Base-by-base conservation (phyloP, 2,113 vertebrate genomes). In the Brachypodius melanocephalos region DNA sequence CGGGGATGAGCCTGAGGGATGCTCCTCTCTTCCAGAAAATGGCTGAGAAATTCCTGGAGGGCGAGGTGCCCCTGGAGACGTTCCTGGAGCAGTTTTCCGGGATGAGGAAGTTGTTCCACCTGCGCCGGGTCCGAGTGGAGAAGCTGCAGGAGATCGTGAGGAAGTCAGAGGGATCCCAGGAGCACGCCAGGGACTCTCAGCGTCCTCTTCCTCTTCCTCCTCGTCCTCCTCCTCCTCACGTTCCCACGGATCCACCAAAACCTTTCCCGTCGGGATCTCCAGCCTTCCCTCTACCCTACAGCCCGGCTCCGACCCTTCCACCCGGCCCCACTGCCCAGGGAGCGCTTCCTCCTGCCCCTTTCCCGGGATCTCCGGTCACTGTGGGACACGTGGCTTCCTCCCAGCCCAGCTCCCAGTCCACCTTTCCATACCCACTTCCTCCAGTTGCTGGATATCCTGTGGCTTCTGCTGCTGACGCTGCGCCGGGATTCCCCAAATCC, bases 1-100 rank as follows among this genome's bases (percentile, higher is more conserved):
- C 68, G 16, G 45, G 46, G 21, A 26, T 68, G 61, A 55, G 20
- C 49, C 72, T 0, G 0, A 5, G 5, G 17, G 17, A 6, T 63
- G 12, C 62, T 89, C 18, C 15, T 94, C 29, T 75, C 66, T 85
- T 93, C 32, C 92, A 99, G 99, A 96, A 97, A 84, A 97, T 99
- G 95, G 99, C 99, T 0, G 99, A 99, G 93, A 98, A 98, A 71
- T 99, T 99, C 96, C 98, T 99, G 95, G 98, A 98, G 63, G 99
- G 99, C 0, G 98, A 98, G 28, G 97, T 98, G 85, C 86, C 98
- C 3, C 69, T 99, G 97, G 99, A 99, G 63, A 98, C 97, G 0
- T 99, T 99, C 80, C 98, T 99, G 0, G 99, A 99, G 76, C 97
- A 96, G 59, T 99, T 99, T 83, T 96, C 97, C 0, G 85, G 97